Evolutionary conservation across 2,113 vertebrate genomes (phyloP), one percentile per base, ranked within the genome.

Genomic region (Embiotoca jacksoni): DNA sequence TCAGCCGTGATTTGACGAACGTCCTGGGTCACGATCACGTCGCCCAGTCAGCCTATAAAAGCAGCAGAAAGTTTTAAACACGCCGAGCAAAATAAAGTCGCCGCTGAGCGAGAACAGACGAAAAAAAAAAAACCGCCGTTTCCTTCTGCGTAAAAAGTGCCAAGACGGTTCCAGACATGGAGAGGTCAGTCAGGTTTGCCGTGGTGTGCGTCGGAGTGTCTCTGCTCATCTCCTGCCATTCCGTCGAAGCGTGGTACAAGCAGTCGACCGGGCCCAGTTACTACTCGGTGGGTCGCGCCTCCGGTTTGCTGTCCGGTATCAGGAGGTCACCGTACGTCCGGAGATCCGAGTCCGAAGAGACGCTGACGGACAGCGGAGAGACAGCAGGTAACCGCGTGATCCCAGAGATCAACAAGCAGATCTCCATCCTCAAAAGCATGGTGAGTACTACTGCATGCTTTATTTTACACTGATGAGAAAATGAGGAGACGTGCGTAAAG

Each of bases 211-310:
- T 95, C 74, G 92, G 77, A 5, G 90, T 96, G 56, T 94, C 93
- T 72, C 81, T 95, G 77, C 92, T 97, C 85, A 86, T 95, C 54
- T 92, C 92, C 30, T 91, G 92, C 84, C 88, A 86, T 13, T 90
- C 93, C 0, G 89, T 88, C 7, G 88, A 92, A 36, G 95, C 94
- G 10, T 94, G 96, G 96, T 96, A 96, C 95, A 94, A 92, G 84
- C 96, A 92, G 63, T 78, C 93, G 0, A 94, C 93, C 0, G 95
- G 95, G 3, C 95, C 94, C 67, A 93, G 87, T 31, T 93, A 87
- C 89, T 95, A 94, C 89, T 96, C 96, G 0, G 95, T 96, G 83
- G 96, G 96, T 35, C 92, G 96, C 36, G 96, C 96, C 10, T 95
- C 96, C 2, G 96, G 96, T 50, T 90, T 97, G 61, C 94, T 97